Conservation (phyloP, 1,140 invertebrate species). For the Magallana angulata region DNA sequence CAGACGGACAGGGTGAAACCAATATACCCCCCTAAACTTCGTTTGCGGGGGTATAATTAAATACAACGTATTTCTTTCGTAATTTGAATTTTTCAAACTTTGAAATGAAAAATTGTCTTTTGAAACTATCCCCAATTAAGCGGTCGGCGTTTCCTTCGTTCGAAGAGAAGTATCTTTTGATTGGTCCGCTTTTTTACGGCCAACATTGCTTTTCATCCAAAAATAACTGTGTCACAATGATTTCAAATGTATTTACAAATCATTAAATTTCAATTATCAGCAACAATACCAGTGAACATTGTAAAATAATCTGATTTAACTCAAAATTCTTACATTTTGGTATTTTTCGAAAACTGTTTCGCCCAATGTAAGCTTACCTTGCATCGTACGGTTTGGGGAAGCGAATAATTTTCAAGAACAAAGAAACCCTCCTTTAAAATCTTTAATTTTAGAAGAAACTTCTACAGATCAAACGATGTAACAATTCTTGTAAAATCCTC, state of each 20-base stretch:
- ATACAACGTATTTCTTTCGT: no score
- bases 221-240: slow-evolving; percentile 10
- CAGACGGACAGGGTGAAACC: no score
- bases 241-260: not conserved
- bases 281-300: no score
- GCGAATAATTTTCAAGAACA: not conserved
- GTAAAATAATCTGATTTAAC: not conserved
- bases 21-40: no score
- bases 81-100: no score
- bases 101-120: not conserved
- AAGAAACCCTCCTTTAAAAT: slow-evolving; percentile 36
- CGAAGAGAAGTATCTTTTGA: not conserved
- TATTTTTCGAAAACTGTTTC: slow-evolving; percentile 50
- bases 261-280: no score
- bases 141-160: not conserved
- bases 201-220: not conserved
- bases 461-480: not conserved
- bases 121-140: not conserved
- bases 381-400: not conserved
- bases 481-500: not conserved
- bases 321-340: not conserved
- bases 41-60: no score
- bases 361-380: slow-evolving; percentile 58
- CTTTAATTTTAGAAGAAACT: not conserved
- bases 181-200: slow-evolving; percentile 4